Evolutionary conservation across 2,888 invertebrate species (phyloP), one percentile per base, ranked within the genome.

Genomic region (Acrobeloides nanus): DNA sequence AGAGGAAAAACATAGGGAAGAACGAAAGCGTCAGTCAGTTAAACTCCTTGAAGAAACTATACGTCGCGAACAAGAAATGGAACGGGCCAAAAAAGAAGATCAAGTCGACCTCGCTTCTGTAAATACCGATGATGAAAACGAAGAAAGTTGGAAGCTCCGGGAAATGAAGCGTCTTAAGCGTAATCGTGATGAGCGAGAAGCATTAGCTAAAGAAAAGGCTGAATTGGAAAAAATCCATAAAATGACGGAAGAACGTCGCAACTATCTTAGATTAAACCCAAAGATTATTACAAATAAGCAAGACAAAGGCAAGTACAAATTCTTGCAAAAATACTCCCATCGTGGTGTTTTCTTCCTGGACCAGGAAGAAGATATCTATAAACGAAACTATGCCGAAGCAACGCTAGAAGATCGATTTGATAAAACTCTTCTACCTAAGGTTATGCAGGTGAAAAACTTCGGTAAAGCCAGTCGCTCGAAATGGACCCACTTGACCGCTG

Each of bases 371-470:
- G 65, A 68, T n/a, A 65, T 72, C 23, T 53, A 47, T 38, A 89
- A 87, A 74, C 82, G 90, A 66, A 90, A 95, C 74, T 92, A 89
- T 76, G 87, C 92, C 0, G 86, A 87, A 48, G 86, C 93, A 0
- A 99, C 97, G 0, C 77, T 97, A 68, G 97, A 99, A 68, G 97
- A 99, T 82, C 92, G 93, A 76, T 97, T 99, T 75, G 92, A 99
- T 75, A 99, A 97, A 78, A 90, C 93, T 24, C 87, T 95, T 61
- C 76, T 99, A 54, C 97, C 97, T 1, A 93, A 95, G 81, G 95
- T 97, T 63, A 97, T 97, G 95, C 95, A 95, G 82, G 81, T 81
- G 34, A 97, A 97, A 79, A 95, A 97, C 79, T 99, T 99, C 76
- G 97, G 97, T 10, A 84, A 95, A 2, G 93, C 95, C 41, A 95